Conservation (phyloP, 2,888 invertebrate species). For the Drosophila neutralis region DNA sequence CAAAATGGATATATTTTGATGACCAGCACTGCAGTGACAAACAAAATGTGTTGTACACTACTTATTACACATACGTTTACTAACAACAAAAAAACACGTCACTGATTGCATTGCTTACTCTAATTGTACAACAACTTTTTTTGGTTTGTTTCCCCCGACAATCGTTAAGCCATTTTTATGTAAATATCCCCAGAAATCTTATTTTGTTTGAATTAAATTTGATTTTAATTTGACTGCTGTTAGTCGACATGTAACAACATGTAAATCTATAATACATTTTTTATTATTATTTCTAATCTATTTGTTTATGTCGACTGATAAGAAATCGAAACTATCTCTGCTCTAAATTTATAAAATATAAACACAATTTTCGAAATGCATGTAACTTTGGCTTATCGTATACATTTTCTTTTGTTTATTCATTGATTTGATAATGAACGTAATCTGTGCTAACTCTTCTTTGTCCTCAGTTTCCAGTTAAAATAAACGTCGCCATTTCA, state of each 20-base stretch:
- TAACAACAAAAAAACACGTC: not conserved
- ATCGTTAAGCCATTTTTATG: not conserved
- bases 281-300: not conserved
- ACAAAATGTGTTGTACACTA: not conserved
- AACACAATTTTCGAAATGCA: not conserved
- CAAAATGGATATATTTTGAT: not conserved
- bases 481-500: slow-evolving; percentile 40
- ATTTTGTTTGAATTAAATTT: no score
- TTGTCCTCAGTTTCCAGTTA: slow-evolving; percentile 40
- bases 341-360: not conserved
- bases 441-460: slow-evolving; percentile 30
- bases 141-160: not conserved
- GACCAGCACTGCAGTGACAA: not conserved
- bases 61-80: not conserved
- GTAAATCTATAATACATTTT: not conserved
- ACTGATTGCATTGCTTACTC: not conserved
- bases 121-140: not conserved
- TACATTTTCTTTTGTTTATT: slow-evolving; percentile 50
- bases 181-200: no score
- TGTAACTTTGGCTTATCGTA: slow-evolving; percentile 8
- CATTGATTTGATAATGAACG: slow-evolving; percentile 48
- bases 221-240: no score
- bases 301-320: not conserved
- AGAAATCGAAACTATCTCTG: not conserved
- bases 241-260: no score